Evolutionary conservation across 2,888 invertebrate species (phyloP), one percentile per base, ranked within the genome.

Genomic region (Helleia helle): DNA sequence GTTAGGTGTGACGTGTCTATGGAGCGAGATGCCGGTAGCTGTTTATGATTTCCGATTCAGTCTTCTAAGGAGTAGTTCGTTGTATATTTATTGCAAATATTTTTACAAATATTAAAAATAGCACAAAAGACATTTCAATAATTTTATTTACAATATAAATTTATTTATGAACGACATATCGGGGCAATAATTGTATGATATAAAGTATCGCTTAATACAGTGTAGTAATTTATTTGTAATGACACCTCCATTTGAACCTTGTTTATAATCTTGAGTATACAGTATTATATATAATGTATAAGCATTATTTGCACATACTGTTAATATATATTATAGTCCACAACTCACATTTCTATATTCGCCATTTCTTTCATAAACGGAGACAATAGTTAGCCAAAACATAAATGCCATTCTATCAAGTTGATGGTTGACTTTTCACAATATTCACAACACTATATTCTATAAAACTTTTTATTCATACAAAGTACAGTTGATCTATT

Each of bases 61-160:
- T 48, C 54, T 59, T 58, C 58, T 54, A 62, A 59, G 55, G 55
- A 62, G 50, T 69, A 63, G 63, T 52, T 57, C 50, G 51, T 62
- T 69, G 64, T 71, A 71, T 80, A 79, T 79, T 79, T 79, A 77
- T 77, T 75, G 59, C 63, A 70, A 62, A 72, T 68, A 69, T 60
- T 66, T 65, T 66, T 54, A 58, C 50, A 53, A 72, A 69, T 65
- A 56, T 63, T 62, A 55, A 59, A 56, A 62, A 62, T 65, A 73
- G 81, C 81, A 81, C 81, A 80, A 81, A 80, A 79, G 74, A 80
- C 77, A 72, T 64, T 55, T 52, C 54, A 53, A 47, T 59, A 58
- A 64, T 69, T 65, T 75, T 73, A 75, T 74, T 73, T 73, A 71
- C 59, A 64, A 51, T 62, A 62, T 62, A 49, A 63, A 58, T 67